Conservation (phyloP, 2,888 invertebrate genomes). For the Chirona hameri region DNA sequence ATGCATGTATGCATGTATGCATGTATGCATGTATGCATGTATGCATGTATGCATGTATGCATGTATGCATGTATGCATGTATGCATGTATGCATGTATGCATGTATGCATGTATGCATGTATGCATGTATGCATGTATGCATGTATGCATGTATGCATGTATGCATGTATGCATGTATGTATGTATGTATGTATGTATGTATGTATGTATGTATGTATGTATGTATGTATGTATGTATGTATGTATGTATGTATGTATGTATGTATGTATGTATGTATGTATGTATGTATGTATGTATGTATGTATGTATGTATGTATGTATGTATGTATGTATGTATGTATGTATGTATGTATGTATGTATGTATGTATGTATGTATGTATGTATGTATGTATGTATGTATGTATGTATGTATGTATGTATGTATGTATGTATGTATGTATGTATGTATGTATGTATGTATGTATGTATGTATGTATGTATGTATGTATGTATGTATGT, state of each 20-base stretch:
- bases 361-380: background rate
- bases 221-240: background rate
- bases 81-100: no score
- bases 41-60: no score
- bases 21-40: no score
- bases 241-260: background rate
- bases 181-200: no score
- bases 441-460: background rate
- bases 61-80: no score
- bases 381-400: background rate
- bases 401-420: background rate
- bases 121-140: no score
- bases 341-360: background rate
- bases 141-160: no score
- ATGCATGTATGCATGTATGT: no score
- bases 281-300: background rate
- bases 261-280: background rate
- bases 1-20: no score
- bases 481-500: background rate
- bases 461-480: background rate
- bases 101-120: no score
- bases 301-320: background rate
- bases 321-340: background rate
- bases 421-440: background rate
- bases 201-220: no score